A percentile compares a stretch with the other conserved stretches of the same genome.
Evolutionary conservation across 2,888 invertebrate genomes (phyloP).

Genomic region (Sinelater perroti): DNA sequence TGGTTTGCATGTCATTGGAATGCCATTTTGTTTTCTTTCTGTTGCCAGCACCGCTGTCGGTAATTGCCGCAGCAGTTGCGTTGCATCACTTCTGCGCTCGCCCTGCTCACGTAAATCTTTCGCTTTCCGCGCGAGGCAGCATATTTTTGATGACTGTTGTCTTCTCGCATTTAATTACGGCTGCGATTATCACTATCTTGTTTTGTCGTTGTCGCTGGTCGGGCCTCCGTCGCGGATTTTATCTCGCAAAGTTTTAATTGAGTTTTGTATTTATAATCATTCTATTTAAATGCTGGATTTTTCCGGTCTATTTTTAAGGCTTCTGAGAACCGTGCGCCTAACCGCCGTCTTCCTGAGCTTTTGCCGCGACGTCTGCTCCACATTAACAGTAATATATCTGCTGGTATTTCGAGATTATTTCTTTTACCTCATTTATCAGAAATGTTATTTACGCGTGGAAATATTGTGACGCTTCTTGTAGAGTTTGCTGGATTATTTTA

Average conservation of each 20-base stretch:
- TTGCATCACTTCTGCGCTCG: not conserved
- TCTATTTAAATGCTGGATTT: constrained; percentile 29
- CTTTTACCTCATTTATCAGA: constrained; percentile 1
- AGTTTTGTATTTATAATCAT: constrained; percentile 35
- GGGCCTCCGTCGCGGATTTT: constrained; percentile 21
- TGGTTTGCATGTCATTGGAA: constrained; percentile 4
- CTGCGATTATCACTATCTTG: constrained; percentile 24
- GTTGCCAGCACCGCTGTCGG: not conserved
- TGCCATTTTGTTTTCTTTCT: constrained; percentile 1
- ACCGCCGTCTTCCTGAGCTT: constrained; percentile 13
- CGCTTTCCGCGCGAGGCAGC: constrained; percentile 2
- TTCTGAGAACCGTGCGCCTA: constrained; percentile 13
- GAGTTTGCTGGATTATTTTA: not conserved
- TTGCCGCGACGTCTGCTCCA: constrained; percentile 13
- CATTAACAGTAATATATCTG: constrained; percentile 15
- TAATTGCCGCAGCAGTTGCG: not conserved
- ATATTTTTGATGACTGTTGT: constrained; percentile 18
- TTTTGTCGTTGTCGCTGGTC: constrained; percentile 24
- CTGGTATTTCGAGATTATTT: constrained; percentile 10
- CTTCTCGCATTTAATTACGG: constrained; percentile 22
- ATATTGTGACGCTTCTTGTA: not conserved
- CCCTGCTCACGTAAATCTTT: constrained; percentile 4
- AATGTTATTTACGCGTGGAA: constrained; percentile 10
- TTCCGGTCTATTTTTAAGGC: constrained; percentile 27
- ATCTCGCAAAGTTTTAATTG: constrained; percentile 37